These are phyloP conservation scores for Tangara arthus DNA, from an alignment of 2,797 vertebrate genomes.

Conservation along the genomic window DNA sequence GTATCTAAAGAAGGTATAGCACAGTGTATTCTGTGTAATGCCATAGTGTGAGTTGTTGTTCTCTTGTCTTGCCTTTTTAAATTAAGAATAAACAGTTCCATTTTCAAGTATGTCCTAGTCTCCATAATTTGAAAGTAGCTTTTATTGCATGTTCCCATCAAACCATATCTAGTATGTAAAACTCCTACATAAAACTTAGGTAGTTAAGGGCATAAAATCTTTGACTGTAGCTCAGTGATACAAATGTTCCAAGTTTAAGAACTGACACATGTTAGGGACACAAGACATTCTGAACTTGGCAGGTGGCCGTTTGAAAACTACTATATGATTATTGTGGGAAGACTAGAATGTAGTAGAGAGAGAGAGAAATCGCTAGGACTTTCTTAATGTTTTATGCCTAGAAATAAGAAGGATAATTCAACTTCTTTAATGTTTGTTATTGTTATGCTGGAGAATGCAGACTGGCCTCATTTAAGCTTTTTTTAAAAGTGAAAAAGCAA, in stretches of 20 bases:
- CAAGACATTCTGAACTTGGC: neutral
- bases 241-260: neutral
- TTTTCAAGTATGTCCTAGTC: neutral
- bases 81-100: neutral
- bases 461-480: neutral
- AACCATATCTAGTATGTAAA: neutral
- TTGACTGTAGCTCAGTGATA: neutral
- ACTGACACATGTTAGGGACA: neutral
- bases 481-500: neutral
- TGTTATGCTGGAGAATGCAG: neutral
- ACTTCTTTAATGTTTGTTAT: neutral
- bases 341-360: neutral
- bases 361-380: neutral
- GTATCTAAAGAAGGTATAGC: neutral
- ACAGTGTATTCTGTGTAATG: rapidly evolving
- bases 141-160: neutral
- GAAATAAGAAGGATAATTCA: neutral
- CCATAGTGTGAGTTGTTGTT: neutral
- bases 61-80: neutral
- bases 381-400: neutral
- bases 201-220: neutral
- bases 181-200: neutral
- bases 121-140: neutral
- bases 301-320: neutral
- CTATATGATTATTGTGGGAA: neutral